Base-by-base conservation (phyloP, 2,888 invertebrate genomes). In the Synanthedon formicaeformis region DNA sequence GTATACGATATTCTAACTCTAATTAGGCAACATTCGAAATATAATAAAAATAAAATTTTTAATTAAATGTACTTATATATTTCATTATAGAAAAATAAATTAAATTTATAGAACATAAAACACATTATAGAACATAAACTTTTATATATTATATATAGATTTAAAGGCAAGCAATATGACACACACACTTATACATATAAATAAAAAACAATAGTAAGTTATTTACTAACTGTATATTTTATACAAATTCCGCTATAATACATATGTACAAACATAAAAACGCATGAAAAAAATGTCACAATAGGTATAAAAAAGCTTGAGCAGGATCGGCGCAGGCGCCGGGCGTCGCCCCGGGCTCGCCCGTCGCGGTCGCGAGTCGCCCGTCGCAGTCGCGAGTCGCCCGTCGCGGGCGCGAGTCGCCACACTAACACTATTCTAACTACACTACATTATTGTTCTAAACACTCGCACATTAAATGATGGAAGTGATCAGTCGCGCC, bases 401-500 rank as follows among this genome's bases (percentile, higher is more conserved):
- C 41, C 54, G 54, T 53, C 55, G 55, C 53, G 45, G 52, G 53
- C 54, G 51, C 52, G 34, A 50, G 54, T 51, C 56, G 52, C 56
- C 50, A 1, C 18, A 23, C 34, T 12, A 40, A 14, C 51, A 62
- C 67, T 73, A 72, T 60, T 23, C 5, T 50, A 54, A 55, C 66
- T 71, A 71, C 56, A 63, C 71, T 75, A 74, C 52, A 52, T 53
- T 60, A 63, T 72, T 81, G 76, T 69, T 75, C 80, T 78, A 81
- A 63, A 67, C 63, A 66, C 71, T 56, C 52, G 62, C 74, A 65
- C 75, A 60, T 91, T 95, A 95, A 87, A 96, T 95, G 84, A 95
- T 92, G 66, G 95, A 94, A 71, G 95, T 96, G 83, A 96, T 94
- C 73, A 96, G 89, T 89, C 95, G 92, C 78, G 95, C 95, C 89